phyloP scores from a whole-genome alignment of 2,113 vertebrate genomes.

The Lamprotornis superbus region DNA sequence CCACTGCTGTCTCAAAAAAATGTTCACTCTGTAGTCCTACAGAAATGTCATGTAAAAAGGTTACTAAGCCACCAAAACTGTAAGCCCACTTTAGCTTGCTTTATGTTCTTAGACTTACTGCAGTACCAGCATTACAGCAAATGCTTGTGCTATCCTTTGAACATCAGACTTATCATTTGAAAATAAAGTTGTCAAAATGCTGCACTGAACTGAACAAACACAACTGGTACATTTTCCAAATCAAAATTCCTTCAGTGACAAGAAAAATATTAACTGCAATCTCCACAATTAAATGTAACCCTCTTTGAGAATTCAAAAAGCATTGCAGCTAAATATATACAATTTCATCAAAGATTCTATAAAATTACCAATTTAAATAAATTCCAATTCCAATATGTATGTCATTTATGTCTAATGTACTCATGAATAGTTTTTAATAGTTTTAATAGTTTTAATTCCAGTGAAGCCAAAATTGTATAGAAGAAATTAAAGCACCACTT shows the following conservation, averaged over 20 bases:
- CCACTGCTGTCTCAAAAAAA: constrained; percentile 99
- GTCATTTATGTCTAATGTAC: not conserved
- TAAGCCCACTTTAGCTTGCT: not conserved
- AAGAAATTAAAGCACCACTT: not conserved
- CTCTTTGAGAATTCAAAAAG: not conserved
- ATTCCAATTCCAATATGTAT: not conserved
- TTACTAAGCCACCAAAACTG: constrained; percentile 32
- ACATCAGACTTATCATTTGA: not conserved
- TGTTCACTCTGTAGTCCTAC: constrained; percentile 99
- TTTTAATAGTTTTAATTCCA: not conserved
- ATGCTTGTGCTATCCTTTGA: not conserved
- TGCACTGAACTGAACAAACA: not conserved
- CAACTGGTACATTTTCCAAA: constrained; percentile 54
- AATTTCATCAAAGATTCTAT: not conserved
- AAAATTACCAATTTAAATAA: not conserved
- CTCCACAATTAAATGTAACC: not conserved
- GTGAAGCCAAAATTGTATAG: not conserved
- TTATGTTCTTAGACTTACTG: constrained; percentile 7
- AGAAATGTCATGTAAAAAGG: constrained; percentile 66
- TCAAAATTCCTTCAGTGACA: not conserved
- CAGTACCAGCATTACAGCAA: not conserved
- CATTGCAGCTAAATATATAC: not conserved
- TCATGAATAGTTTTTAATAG: not conserved
- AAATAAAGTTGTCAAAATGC: not conserved
- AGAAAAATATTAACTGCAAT: not conserved